Conservation (phyloP, 2,113 vertebrate species). For the Lasiurus cinereus region DNA sequence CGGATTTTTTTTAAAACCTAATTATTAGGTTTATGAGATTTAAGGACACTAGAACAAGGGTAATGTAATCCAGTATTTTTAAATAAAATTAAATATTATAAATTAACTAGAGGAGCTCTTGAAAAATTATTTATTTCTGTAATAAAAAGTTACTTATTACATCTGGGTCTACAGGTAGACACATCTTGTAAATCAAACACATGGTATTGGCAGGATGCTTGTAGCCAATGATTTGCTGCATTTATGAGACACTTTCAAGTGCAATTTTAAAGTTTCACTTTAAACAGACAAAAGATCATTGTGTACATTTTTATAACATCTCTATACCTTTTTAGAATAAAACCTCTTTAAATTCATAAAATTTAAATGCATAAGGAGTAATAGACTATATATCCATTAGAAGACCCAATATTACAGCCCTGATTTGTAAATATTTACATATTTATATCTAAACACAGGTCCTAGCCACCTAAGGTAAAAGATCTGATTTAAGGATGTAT, state of each 20-base stretch:
- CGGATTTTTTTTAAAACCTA: neutral
- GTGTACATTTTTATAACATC: neutral
- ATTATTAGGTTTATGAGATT: neutral
- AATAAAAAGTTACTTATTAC: neutral
- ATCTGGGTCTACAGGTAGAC: neutral
- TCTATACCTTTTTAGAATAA: neutral
- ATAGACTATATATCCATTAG: neutral
- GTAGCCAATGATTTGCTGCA: neutral
- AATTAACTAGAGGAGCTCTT: neutral
- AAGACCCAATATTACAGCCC: neutral
- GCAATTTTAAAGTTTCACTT: neutral
- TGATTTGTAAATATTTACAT: neutral
- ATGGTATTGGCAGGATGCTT: neutral
- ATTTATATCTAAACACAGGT: neutral
- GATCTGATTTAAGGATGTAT: neutral
- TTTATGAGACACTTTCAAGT: neutral
- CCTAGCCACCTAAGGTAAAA: neutral
- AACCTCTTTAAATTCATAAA: neutral
- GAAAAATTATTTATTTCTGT: conserved; percentile 2
- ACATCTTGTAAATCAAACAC: neutral
- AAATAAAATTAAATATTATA: neutral
- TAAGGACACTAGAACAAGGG: neutral
- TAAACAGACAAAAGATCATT: neutral
- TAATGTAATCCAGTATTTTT: neutral
- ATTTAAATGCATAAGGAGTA: neutral